Base-by-base conservation (phyloP, 1,140 invertebrate species). In the Drosophila sulfurigaster region DNA sequence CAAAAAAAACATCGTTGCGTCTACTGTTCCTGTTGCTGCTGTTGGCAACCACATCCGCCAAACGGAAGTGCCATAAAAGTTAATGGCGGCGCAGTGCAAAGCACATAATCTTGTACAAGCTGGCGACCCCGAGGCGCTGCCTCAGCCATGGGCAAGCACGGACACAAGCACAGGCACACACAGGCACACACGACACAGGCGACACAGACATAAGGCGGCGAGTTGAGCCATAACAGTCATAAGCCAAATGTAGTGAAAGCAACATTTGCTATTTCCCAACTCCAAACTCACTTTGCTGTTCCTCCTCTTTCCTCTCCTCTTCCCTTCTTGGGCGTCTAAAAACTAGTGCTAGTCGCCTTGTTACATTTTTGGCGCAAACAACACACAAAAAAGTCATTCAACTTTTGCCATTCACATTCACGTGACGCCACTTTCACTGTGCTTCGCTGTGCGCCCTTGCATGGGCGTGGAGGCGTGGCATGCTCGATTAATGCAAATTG, bases 21-120 rank as follows among this genome's bases (percentile, higher is more conserved):
- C 52, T 59, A 20, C 20, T 8, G 35, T 38, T 10, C 35, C 35
- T 38, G 35, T 38, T 38, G 20, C 25, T 38, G 30, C 30, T 35
- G 43, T 43, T 15, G 25, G 51, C 78, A 79, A 54, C 82, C 71
- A 91, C 87, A 91, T 90, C 87, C 87, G 82, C 57, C 68, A 75
- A 87, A 81, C 87, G 87, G 87, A 91, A 90, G 87, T 91, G 87
- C 87, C 87, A 91, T 91, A 91, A 90, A 90, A 90, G 78, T 90
- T 90, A 90, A 91, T 91, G 82, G 78, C 80, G 67, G 78, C 87
- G 62, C 78, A 89, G 66, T 70, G 83, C 74, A 79, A 89, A 87
- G 82, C 82, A 88, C 78, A 88, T 89, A 88, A 88, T 88, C 83
- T 88, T 82, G 85, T 89, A 81, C 81, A 78, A 78, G 78, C 81